Evolutionary conservation across 2,888 invertebrate species (phyloP), one percentile per base, ranked within the genome.

Genomic region (Seira musarum): DNA sequence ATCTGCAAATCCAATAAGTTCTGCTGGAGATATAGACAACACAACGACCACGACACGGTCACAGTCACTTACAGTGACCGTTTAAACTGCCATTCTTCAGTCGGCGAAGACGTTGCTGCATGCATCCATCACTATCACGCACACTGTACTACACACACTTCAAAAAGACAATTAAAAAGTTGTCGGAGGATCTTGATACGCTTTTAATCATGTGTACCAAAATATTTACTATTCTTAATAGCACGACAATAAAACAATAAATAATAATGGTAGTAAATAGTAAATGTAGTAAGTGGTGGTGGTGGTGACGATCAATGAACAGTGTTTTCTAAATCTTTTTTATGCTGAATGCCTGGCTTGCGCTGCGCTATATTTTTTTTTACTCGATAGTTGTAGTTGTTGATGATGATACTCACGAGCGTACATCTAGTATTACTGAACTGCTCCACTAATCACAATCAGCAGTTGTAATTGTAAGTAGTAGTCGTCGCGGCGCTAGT

Each of bases 371-470:
- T 60, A 19, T 60, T 49, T 60, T 60, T 60, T 60, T 60, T 21
- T 49, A 49, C 17, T 60, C 60, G 60, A 60, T n/a, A n/a, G n/a
- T n/a, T n/a, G n/a, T n/a, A n/a, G n/a, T n/a, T n/a, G n/a, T n/a
- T n/a, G n/a, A n/a, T n/a, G n/a, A n/a, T n/a, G n/a, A n/a, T 60
- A 60, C 60, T 60, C 60, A 60, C 40, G 66, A 19, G 66, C 46
- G 46, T 40, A 66, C 66, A 66, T 30, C 66, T 53, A 66, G 22
- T 74, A 67, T 60, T 67, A 65, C 66, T 74, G 46, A 74, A 74
- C 74, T 74, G 74, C 66, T 74, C 74, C 74, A 74, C 74, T 74
- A 74, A 74, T 74, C 74, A 74, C 67, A 74, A 74, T 74, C 74
- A 74, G 74, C 74, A 74, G 74, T 67, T 57, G 74, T 30, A n/a